A percentile compares a stretch with the other conserved stretches of the same genome.
phyloP scores from a whole-genome alignment of 2,888 invertebrate species.

The Rotaria magnacalcarata region DNA sequence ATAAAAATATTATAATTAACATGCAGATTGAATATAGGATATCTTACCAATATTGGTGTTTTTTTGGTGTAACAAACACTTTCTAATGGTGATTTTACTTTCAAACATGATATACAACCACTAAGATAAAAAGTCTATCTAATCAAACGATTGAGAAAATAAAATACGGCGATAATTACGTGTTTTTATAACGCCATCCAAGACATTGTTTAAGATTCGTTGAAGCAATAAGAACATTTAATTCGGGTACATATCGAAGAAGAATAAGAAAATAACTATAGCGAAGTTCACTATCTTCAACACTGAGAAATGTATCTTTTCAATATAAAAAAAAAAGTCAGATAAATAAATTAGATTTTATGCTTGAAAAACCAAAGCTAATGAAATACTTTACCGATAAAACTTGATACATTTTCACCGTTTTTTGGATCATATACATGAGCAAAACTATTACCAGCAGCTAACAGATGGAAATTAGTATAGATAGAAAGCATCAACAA shows the following conservation, averaged over 20 bases:
- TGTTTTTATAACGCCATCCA: constrained; percentile 57
- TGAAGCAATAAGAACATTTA: constrained; percentile 53
- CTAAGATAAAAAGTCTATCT: constrained; percentile 37
- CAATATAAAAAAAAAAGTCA: neutral
- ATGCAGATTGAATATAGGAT: neutral
- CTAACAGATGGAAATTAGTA: constrained; percentile 41
- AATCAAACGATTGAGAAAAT: neutral
- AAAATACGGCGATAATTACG: neutral
- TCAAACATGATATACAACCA: constrained; percentile 57
- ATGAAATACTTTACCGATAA: constrained; percentile 24
- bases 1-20: neutral
- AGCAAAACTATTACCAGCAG: constrained; percentile 55
- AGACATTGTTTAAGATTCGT: constrained; percentile 56
- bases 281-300: constrained; percentile 47
- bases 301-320: neutral
- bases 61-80: constrained; percentile 56
- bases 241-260: constrained; percentile 55
- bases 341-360: neutral
- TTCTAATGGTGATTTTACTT: constrained; percentile 53
- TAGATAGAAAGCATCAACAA: too few relatives aligned
- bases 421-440: constrained; percentile 58
- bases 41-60: constrained; percentile 51
- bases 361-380: neutral
- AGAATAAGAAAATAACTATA: constrained; percentile 54
- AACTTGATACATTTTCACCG: constrained; percentile 55